A percentile compares a stretch with the other conserved stretches of the same genome.
phyloP scores from a whole-genome alignment of 2,888 invertebrate species.

The Dolomedes plantarius region DNA sequence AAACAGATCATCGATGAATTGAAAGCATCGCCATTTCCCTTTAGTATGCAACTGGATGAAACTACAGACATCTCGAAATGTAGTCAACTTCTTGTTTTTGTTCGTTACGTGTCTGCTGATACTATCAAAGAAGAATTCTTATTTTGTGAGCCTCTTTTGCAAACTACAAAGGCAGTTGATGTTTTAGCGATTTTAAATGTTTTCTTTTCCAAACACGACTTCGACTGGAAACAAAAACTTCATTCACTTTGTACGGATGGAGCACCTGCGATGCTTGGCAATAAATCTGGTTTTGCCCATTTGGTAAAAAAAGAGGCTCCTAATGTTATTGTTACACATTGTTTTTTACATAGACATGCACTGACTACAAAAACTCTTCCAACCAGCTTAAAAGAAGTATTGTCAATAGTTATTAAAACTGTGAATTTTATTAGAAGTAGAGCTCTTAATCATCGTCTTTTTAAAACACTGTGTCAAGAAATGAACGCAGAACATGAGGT shows the following conservation, averaged over 20 bases:
- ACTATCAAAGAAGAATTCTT: constrained; percentile 36
- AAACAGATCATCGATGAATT: constrained; percentile 57
- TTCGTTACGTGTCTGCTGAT: constrained; percentile 30
- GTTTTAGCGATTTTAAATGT: constrained; percentile 40
- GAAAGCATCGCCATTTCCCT: constrained; percentile 57
- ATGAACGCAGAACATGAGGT: constrained; percentile 46
- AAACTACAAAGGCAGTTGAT: constrained; percentile 38
- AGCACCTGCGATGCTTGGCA: too few relatives aligned
- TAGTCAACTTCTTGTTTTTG: constrained; percentile 33
- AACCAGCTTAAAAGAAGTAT: constrained; percentile 47
- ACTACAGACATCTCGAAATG: constrained; percentile 76
- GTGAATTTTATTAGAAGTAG: constrained; percentile 52
- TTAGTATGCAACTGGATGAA: constrained; percentile 75
- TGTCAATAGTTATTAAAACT: constrained; percentile 44
- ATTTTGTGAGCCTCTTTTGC: constrained; percentile 42
- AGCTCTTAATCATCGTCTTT: constrained; percentile 54
- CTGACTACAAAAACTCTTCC: constrained; percentile 49
- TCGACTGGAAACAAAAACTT: too few relatives aligned
- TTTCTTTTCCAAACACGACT: constrained; percentile 30
- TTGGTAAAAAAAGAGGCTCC: constrained; percentile 33
- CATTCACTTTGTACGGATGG: too few relatives aligned
- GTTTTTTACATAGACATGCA: constrained; percentile 45
- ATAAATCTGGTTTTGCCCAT: too few relatives aligned
- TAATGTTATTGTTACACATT: constrained; percentile 18
- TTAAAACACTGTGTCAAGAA: constrained; percentile 49